Base-by-base conservation (phyloP, 2,113 vertebrate genomes). In the Mesembrinibis cayennensis region DNA sequence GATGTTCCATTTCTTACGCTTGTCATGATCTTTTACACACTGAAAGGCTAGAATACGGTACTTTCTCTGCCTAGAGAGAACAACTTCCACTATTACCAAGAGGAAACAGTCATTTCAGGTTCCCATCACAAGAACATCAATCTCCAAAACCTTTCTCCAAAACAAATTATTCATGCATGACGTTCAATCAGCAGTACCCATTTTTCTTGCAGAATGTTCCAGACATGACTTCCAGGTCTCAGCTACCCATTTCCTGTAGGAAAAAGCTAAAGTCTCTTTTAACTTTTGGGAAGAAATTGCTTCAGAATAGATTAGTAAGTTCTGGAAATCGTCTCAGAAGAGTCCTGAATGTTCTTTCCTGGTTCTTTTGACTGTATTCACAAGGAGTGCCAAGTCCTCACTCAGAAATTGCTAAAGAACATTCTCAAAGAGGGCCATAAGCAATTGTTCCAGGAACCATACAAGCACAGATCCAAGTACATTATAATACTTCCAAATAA, bases 151-250 rank as follows among this genome's bases (percentile, higher is more conserved):
- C 32, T 58, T 93, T 83, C 56, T 87, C 65, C 89, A 90, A 93
- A 94, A 32, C 21, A 91, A 80, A 89, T 89, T 90, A 96, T 86
- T 95, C 69, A 78, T 71, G 73, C 40, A 26, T 86, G 74, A 82
- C 38, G 63, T 78, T 94, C 78, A 82, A 44, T 78, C 70, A 85
- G 12, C 11, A 45, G 55, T 58, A 80, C 44, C 20, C 36, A 61
- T 95, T 95, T 97, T 94, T 84, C 72, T 87, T 93, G 47, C 38
- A 69, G 53, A 90, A 89, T 92, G 38, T 89, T 95, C 91, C 92
- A 89, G 82, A 71, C 58, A 56, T 53, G 53, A 78, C 44, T 95
- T 92, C 72, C 82, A 87, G 70, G 65, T 79, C 56, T 45, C 65
- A 90, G 53, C 56, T 90, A 79, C 44, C n/a, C 34, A 82, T 36